Evolutionary conservation across 2,888 invertebrate genomes (phyloP), one percentile per base, ranked within the genome.

Genomic region (Drosophila stalkeri): DNA sequence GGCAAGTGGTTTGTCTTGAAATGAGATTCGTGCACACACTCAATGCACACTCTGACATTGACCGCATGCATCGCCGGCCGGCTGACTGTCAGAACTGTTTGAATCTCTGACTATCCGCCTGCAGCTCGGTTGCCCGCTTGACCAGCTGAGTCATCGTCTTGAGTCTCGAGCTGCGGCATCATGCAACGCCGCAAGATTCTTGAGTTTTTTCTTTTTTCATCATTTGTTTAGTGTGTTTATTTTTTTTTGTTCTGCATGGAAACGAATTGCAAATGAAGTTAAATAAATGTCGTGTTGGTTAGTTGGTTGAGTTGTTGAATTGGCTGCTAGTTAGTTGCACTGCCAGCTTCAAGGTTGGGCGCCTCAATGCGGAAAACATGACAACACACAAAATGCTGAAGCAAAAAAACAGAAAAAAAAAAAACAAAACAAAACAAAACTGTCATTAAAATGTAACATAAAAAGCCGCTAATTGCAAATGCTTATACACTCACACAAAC

Each of bases 1-100:
- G 70, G 60, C 82, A 83, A 89, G 89, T 83, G 74, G 91, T 91
- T 91, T 87, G 76, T 91, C 91, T 91, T 91, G 90, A 91, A 90
- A 86, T 87, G 82, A 55, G 72, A 87, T 91, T 91, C 87, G 75
- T 64, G 75, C 64, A 79, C 76, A 77, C 73, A 81, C 69, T 64
- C 59, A 44, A 52, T 54, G 55, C 68, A 78, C 69, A 81, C 70
- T 64, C 69, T 83, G 82, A 83, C 82, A 83, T 83, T 83, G 82
- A 83, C 82, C 82, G 88, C 77, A 20, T 77, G 77, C 74, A 82
- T 78, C 72, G 78, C 83, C 83, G 72, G 82, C 82, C 82, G 86
- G 80, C 77, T 60, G 43, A 14, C 54, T 46, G 52, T 51, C 51
- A 51, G 51, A 51, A 47, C 63, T 52, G 52, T 46, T 35, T 33